Evolutionary conservation across 2,113 vertebrate genomes (phyloP).

Genomic region (Podarcis raffonei): DNA sequence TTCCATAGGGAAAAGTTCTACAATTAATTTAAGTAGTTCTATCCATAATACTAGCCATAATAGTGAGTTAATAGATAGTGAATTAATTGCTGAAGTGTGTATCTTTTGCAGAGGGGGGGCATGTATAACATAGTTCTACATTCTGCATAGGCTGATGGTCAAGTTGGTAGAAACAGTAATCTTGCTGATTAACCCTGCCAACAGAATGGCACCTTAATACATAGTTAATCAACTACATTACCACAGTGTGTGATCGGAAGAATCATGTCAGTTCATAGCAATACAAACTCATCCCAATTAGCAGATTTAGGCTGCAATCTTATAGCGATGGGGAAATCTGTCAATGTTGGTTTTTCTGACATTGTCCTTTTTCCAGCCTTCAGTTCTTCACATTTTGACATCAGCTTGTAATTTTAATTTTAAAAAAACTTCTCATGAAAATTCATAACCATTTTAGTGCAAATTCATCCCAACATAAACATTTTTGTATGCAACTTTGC

Average conservation of each 20-base stretch:
- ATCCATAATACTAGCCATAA: conserved; percentile 18
- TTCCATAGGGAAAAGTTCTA: conserved; percentile 7
- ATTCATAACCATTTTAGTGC: too few species aligned
- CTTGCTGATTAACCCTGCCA: neutral
- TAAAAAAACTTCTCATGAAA: too few species aligned
- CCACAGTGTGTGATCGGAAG: fast-evolving
- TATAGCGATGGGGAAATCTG: neutral
- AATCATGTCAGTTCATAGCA: neutral
- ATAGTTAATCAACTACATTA: neutral
- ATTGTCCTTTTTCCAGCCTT: too few species aligned
- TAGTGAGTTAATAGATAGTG: neutral
- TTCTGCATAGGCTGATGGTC: neutral
- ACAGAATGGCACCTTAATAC: neutral
- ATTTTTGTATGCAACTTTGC: too few species aligned
- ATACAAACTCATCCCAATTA: neutral
- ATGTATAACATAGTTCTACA: neutral
- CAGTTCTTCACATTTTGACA: too few species aligned
- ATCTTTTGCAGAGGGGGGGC: neutral
- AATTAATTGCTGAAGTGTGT: neutral
- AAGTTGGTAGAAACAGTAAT: neutral
- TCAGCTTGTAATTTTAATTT: too few species aligned
- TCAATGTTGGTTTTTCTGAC: too few species aligned
- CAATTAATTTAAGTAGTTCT: conserved; percentile 43
- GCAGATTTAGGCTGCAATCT: neutral
- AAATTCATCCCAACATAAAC: too few species aligned